Base-by-base conservation (phyloP, 2,113 vertebrate species). In the Chlorocebus sabaeus region DNA sequence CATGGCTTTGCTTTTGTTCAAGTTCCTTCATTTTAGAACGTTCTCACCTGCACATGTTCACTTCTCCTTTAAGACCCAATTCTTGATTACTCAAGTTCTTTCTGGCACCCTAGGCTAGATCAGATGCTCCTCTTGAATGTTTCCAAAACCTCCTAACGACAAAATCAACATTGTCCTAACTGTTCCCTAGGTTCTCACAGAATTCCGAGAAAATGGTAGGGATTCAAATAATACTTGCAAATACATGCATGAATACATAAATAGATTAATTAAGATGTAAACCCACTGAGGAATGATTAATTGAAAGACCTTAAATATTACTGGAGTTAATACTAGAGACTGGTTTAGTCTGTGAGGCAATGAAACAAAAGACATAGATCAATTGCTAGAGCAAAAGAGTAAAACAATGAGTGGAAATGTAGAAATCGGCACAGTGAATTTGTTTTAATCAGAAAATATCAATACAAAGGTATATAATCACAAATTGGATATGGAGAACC, bases 391-490 rank as follows among this genome's bases (percentile, higher is more conserved):
- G 43, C 59, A 61, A 87, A 83, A 82, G 3, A 84, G 4, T 23
- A 17, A 32, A 75, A 80, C 23, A 83, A 52, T n/a, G 3, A 72
- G 30, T 43, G 40, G 40, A 89, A 79, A 84, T 67, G 40, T 84
- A 20, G 20, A 84, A 95, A 79, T 59, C 72, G 64, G 48, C 8
- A 83, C 23, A 18, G 32, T 48, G 35, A 84, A 84, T 82, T 81
- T 92, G 23, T n/a, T 88, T 76, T 88, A 87, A 90, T 73, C 9
- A 40, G 35, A 85, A 90, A 89, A 79, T 90, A 90, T 94, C 20
- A 90, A 20, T 75, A 18, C 50, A 82, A 96, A 32, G 30, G 2
- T 59, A 92, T 12, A 78, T 76, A 89, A 89, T 55, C 68, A 90
- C 93, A 8, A 90, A 83, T 23, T 93, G 23, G 38, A 86, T 43